Percentiles rank a stretch among this genome's conserved stretches.
Conservation (phyloP, 2,113 vertebrate species). For the Tenebrosternarchus preto region DNA sequence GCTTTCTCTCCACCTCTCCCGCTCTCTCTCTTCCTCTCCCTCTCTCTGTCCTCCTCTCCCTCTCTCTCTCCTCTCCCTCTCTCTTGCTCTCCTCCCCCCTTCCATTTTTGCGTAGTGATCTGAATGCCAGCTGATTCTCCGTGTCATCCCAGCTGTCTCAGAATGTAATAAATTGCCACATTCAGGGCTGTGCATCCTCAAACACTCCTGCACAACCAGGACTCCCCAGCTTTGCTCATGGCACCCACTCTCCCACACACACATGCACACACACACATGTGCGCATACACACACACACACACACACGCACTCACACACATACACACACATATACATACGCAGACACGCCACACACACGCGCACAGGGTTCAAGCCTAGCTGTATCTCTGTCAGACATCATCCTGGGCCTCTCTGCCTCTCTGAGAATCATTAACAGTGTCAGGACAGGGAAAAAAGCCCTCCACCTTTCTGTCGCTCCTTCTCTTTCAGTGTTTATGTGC, state of each 20-base stretch:
- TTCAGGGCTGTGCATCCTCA: constrained; percentile 54
- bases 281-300: no score
- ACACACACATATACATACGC: no score
- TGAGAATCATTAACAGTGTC: constrained; percentile 69
- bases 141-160: constrained; percentile 68
- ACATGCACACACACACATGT: no score
- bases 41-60: constrained; percentile 66
- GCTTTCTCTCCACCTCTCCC: constrained; percentile 50
- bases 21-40: constrained; percentile 51
- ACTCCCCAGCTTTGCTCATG: constrained; percentile 19
- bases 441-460: constrained; percentile 47
- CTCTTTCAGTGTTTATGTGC: no score
- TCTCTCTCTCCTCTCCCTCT: constrained; percentile 53
- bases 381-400: constrained; percentile 62
- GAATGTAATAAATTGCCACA: constrained; percentile 69
- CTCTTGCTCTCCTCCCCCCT: constrained; percentile 50
- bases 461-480: no score
- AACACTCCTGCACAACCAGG: constrained; percentile 51
- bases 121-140: constrained; percentile 69
- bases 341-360: no score
- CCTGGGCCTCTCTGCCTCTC: constrained; percentile 39
- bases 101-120: constrained; percentile 55
- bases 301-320: no score
- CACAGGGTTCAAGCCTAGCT: neutral
- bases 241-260: neutral